A percentile compares a stretch with the other conserved stretches of the same genome.
phyloP scores from a whole-genome alignment of 2,797 vertebrate genomes.

The Mareca penelope region DNA sequence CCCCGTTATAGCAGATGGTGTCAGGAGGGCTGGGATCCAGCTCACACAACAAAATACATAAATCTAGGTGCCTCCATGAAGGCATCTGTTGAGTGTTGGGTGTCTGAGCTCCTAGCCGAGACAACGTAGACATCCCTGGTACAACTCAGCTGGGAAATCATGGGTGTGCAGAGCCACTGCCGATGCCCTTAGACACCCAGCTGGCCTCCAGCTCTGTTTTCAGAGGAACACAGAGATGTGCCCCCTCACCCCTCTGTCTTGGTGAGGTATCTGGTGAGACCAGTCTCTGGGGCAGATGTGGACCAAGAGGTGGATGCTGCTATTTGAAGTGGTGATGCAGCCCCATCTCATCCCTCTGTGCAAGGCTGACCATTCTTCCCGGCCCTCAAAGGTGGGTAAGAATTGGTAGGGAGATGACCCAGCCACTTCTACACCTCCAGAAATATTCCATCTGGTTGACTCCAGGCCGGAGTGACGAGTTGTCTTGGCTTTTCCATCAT shows the following conservation, averaged over 20 bases:
- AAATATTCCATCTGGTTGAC: not conserved
- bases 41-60: not conserved
- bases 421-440: not conserved
- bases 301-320: not conserved
- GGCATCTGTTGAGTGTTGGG: not conserved
- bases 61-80: not conserved
- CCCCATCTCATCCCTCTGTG: not conserved
- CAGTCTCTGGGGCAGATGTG: not conserved
- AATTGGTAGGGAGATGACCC: not conserved
- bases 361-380: not conserved
- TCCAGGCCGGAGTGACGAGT: not conserved
- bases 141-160: not conserved
- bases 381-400: not conserved
- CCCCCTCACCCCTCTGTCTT: not conserved
- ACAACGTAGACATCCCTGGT: not conserved
- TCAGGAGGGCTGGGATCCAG: not conserved
- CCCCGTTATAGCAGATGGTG: no score
- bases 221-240: not conserved
- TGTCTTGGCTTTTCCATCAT: not conserved
- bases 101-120: not conserved
- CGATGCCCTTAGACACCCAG: not conserved
- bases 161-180: not conserved
- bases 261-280: not conserved
- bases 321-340: not conserved
- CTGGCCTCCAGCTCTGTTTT: not conserved